phyloP scores from a whole-genome alignment of 2,113 vertebrate species.

The Pygoscelis antarcticus region DNA sequence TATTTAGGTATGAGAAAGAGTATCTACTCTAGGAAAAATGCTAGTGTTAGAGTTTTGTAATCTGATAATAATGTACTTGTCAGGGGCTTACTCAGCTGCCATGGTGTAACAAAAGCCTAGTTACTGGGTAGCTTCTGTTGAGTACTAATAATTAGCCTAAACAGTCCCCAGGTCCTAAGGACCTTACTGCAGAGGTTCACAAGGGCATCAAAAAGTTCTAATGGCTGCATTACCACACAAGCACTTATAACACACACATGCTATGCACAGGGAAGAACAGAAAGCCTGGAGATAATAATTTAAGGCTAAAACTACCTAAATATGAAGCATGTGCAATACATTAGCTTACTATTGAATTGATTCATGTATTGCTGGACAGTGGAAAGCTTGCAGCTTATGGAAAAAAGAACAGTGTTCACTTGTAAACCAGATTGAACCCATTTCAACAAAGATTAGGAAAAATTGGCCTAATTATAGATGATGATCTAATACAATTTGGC shows the following conservation, averaged over 20 bases:
- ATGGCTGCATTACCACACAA: not conserved
- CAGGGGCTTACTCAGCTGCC: constrained; percentile 52
- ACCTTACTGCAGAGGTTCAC: constrained; percentile 39
- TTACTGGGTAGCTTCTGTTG: not conserved
- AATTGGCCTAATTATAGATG: constrained; percentile 38
- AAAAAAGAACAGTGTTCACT: not conserved
- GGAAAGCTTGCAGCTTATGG: not conserved
- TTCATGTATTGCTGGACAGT: not conserved
- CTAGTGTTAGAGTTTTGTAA: constrained; percentile 62
- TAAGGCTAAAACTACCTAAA: constrained; percentile 19
- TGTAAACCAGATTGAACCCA: constrained; percentile 31
- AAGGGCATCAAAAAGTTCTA: constrained; percentile 53
- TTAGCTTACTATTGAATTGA: not conserved
- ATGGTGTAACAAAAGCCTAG: constrained; percentile 49
- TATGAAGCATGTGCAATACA: constrained; percentile 5
- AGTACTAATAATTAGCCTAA: constrained; percentile 11
- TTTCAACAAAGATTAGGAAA: constrained; percentile 49
- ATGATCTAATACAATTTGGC: constrained; percentile 34
- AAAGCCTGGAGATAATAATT: constrained; percentile 1
- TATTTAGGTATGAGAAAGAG: constrained; percentile 37
- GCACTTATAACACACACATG: not conserved
- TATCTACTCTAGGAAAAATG: constrained; percentile 12
- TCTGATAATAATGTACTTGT: not conserved
- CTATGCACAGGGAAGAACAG: not conserved
- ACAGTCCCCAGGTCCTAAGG: not conserved